A percentile compares a stretch with the other conserved stretches of the same genome.
phyloP scores from a whole-genome alignment of 2,797 vertebrate genomes.

The Takifugu ocellatus region DNA sequence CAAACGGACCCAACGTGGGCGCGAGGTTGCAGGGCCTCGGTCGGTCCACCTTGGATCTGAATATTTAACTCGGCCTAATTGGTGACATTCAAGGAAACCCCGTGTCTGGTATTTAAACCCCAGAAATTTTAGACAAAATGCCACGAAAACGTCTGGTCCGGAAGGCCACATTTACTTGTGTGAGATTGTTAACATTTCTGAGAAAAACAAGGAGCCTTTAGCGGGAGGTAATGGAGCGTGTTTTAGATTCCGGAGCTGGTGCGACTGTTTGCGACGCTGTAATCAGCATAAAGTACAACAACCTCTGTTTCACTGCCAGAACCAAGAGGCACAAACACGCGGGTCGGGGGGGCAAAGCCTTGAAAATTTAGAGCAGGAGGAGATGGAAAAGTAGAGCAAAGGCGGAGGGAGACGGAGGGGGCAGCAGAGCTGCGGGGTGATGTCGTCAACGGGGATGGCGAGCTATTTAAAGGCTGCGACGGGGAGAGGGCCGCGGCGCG shows the following conservation, averaged over 20 bases:
- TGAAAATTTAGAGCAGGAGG: conserved; percentile 36
- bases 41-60: conserved; percentile 19
- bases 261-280: conserved; percentile 6
- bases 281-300: conserved; percentile 32
- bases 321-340: conserved; percentile 37
- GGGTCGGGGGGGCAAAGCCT: conserved; percentile 6
- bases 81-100: conserved; percentile 28
- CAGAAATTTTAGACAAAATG: conserved; percentile 10
- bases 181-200: conserved; percentile 24
- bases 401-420: not conserved
- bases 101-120: conserved; percentile 32
- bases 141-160: too few relatives aligned
- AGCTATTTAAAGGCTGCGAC: conserved; percentile 72
- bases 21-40: too few relatives aligned
- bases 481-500: conserved; percentile 44
- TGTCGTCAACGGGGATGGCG: conserved; percentile 46
- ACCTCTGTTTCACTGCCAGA: conserved; percentile 45
- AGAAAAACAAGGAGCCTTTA: conserved; percentile 6
- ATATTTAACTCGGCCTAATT: conserved; percentile 61
- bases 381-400: conserved; percentile 23
- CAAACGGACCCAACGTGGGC: too few relatives aligned
- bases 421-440: conserved; percentile 33
- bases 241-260: conserved; percentile 12
- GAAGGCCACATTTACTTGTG: conserved; percentile 30
- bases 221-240: conserved; percentile 12